phyloP scores from a whole-genome alignment of 2,113 vertebrate genomes.

The Uria lomvia region DNA sequence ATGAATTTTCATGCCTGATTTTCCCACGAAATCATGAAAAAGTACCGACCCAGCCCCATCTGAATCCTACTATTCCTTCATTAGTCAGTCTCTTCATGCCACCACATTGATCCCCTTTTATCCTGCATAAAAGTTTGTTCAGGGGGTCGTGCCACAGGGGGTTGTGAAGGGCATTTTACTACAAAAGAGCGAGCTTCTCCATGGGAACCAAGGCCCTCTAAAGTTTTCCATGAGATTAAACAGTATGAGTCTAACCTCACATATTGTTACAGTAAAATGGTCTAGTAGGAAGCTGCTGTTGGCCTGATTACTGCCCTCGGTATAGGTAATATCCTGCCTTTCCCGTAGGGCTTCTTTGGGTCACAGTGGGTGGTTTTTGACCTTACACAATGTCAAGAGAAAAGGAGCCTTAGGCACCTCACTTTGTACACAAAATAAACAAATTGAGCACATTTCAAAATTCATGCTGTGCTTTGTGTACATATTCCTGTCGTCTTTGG shows the following conservation, averaged over 20 bases:
- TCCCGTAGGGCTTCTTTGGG: not conserved
- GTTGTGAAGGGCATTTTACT: not conserved
- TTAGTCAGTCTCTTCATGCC: not conserved
- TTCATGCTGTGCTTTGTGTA: not conserved
- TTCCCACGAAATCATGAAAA: not conserved
- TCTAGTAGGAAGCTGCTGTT: not conserved
- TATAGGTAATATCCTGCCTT: not conserved
- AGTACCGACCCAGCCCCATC: not conserved
- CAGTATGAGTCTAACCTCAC: not conserved
- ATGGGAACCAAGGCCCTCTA: not conserved
- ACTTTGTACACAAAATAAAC: not conserved
- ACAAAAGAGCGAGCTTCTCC: not conserved
- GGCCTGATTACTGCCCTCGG: not conserved
- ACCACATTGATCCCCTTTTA: not conserved
- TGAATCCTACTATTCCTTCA: not conserved
- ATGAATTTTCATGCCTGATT: not conserved
- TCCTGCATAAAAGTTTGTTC: not conserved
- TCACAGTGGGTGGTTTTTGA: not conserved
- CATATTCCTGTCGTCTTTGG: not conserved
- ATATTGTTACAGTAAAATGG: not conserved
- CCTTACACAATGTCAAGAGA: not conserved
- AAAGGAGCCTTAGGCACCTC: not conserved
- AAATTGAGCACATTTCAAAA: not conserved
- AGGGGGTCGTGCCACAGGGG: not conserved
- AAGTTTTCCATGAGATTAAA: not conserved